Percentiles rank a stretch among this genome's conserved stretches.
These are phyloP conservation scores for Hycleus phaleratus DNA, from an alignment of 1,140 invertebrate genomes.

Conservation along the genomic window DNA sequence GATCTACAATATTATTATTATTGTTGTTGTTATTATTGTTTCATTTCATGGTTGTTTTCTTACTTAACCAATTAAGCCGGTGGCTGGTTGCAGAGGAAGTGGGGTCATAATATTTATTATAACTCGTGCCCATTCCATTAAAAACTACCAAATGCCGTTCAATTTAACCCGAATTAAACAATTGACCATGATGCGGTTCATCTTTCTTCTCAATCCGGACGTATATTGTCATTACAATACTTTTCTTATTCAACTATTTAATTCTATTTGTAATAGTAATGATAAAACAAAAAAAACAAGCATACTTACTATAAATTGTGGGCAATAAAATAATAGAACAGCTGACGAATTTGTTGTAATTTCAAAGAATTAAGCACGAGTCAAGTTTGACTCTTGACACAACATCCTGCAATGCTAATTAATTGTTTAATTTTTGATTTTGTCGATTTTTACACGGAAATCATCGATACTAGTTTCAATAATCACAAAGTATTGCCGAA, in stretches of 20 bases:
- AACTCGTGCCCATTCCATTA: constrained; percentile 33
- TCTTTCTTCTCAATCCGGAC: constrained; percentile 12
- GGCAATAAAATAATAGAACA: too few relatives aligned
- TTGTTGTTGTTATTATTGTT: constrained; percentile 1
- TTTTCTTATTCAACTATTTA: too few relatives aligned
- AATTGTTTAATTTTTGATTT: too few relatives aligned
- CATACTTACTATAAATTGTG: too few relatives aligned
- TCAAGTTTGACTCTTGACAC: neutral
- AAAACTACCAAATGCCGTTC: constrained; percentile 34
- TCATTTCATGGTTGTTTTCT: constrained; percentile 19
- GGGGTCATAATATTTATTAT: constrained; percentile 36
- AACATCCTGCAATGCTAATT: too few relatives aligned
- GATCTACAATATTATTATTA: neutral
- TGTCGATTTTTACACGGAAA: too few relatives aligned
- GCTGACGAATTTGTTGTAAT: neutral
- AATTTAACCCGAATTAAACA: constrained; percentile 35
- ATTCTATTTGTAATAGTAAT: too few relatives aligned
- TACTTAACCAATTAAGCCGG: constrained; percentile 32
- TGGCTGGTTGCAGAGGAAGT: constrained; percentile 27
- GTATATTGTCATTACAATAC: neutral
- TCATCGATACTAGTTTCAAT: too few relatives aligned
- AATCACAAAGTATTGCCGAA: too few relatives aligned
- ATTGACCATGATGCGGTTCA: constrained; percentile 24
- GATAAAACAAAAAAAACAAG: too few relatives aligned
- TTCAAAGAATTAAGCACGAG: constrained; percentile 3